These are phyloP conservation scores for Oxytorus armatus DNA, from an alignment of 2,888 invertebrate genomes.

Conservation along the genomic window DNA sequence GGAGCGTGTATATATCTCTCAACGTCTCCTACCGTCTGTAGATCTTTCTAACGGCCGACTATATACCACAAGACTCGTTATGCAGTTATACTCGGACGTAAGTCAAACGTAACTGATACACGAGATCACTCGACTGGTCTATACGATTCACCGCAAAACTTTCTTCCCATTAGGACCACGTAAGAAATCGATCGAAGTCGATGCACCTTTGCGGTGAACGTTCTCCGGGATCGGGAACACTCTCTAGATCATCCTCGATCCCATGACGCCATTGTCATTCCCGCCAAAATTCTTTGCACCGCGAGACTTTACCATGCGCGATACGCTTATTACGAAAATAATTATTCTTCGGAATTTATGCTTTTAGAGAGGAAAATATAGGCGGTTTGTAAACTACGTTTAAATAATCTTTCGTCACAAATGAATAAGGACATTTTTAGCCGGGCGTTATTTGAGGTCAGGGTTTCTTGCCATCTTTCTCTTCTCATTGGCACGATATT, in stretches of 20 bases:
- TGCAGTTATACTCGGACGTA: slow-evolving; percentile 14
- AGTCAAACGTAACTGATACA: slow-evolving; percentile 60
- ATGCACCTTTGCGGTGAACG: slow-evolving; percentile 33
- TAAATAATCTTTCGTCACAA: too few relatives aligned
- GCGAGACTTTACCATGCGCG: slow-evolving; percentile 1
- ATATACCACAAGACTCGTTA: slow-evolving; percentile 24
- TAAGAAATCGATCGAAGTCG: slow-evolving; percentile 51
- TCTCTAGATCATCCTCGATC: slow-evolving; percentile 28
- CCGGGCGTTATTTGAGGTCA: too few relatives aligned
- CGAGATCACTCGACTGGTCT: slow-evolving; percentile 33
- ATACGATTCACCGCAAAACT: slow-evolving; percentile 28
- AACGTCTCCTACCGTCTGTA: background rate
- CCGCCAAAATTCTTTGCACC: background rate
- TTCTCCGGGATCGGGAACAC: slow-evolving; percentile 21
- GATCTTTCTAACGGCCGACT: background rate
- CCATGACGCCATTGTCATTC: background rate
- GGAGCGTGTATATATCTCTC: background rate
- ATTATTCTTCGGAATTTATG: too few relatives aligned
- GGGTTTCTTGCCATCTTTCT: too few relatives aligned
- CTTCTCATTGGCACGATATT: too few relatives aligned
- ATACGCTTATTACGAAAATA: background rate
- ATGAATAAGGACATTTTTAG: too few relatives aligned
- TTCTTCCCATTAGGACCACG: slow-evolving; percentile 56
- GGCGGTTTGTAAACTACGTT: too few relatives aligned
- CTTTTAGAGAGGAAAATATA: too few relatives aligned